Evolutionary conservation across 2,888 invertebrate genomes (phyloP).

Genomic region (Patella depressa): DNA sequence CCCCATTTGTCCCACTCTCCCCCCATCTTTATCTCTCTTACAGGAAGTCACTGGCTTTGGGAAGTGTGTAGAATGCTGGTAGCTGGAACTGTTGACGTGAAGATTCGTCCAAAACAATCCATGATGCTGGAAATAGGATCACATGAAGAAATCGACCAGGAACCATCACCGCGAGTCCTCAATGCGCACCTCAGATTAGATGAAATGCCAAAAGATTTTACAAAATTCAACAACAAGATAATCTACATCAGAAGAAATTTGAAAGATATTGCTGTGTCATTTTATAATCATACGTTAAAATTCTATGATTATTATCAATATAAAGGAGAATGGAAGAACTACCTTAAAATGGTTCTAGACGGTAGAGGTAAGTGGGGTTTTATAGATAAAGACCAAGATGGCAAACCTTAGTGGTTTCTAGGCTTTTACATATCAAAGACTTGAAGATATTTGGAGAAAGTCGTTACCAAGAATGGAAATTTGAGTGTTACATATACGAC

Average conservation of each 20-base stretch:
- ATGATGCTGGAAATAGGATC: constrained; percentile 32
- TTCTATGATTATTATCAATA: constrained; percentile 30
- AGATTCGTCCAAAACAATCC: constrained; percentile 25
- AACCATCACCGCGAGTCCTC: constrained; percentile 29
- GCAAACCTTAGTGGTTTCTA: too few species aligned
- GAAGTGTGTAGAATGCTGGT: constrained; percentile 31
- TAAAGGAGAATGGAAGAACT: constrained; percentile 32
- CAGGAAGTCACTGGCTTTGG: constrained; percentile 39
- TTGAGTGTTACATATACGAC: too few species aligned
- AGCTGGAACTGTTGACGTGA: constrained; percentile 13
- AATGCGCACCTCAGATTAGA: constrained; percentile 30
- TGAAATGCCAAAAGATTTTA: constrained; percentile 19
- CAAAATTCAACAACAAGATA: constrained; percentile 28
- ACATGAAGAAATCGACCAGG: constrained; percentile 12
- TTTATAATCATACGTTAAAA: constrained; percentile 33
- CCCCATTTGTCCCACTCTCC: too few species aligned
- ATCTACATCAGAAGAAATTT: constrained; percentile 34
- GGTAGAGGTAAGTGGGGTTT: constrained; percentile 23
- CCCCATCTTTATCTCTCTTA: too few species aligned
- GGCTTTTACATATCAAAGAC: too few species aligned
- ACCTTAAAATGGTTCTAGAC: constrained; percentile 26
- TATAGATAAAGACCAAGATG: not conserved
- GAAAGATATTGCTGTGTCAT: constrained; percentile 38
- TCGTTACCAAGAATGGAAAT: too few species aligned
- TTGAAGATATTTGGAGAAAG: too few species aligned